Evolutionary conservation across 2,888 invertebrate species (phyloP), one percentile per base, ranked within the genome.

Genomic region (Drosophila anceps): DNA sequence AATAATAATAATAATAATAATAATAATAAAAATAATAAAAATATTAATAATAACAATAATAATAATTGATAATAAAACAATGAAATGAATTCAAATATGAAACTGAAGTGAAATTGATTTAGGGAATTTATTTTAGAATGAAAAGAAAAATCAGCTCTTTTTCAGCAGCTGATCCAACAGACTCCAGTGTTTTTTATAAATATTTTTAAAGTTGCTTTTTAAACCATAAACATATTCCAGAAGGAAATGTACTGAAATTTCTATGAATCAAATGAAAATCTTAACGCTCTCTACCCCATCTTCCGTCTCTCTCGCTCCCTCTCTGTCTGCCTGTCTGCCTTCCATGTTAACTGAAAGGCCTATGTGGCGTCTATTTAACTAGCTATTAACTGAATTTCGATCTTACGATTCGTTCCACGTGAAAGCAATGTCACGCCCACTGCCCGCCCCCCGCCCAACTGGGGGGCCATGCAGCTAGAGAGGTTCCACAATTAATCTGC

Each of bases 341-440:
- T 15, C 3, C 29, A 31, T 18, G 31, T 18, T 18, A 55, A 55
- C 10, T 57, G 31, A 10, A 20, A 13, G 4, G 48, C 31, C 29
- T 20, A 3, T 66, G 15, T 55, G 33, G 2, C n/a, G 35, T 51
- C 46, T 35, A 29, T 50, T 63, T 44, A 62, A 70, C 54, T 71
- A 44, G 61, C 63, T 66, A 44, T 55, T 66, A 62, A 46, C 54
- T 66, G 35, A 12, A 37, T 53, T 43, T 68, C 31, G 31, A 20
- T 57, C 57, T 33, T 37, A 24, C 46, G 53, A 48, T 67, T 24
- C 13, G 15, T 33, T 76, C 10, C 33, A 58, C 75, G 75, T 78
- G 75, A 78, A 76, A 73, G 76, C 69, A 59, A 24, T 53, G 51
- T 24, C 51, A 27, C 55, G 64, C 68, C 50, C 44, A 20, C 54